Evolutionary conservation across 1,140 invertebrate species (phyloP).

Genomic region (Orchestia grillus): DNA sequence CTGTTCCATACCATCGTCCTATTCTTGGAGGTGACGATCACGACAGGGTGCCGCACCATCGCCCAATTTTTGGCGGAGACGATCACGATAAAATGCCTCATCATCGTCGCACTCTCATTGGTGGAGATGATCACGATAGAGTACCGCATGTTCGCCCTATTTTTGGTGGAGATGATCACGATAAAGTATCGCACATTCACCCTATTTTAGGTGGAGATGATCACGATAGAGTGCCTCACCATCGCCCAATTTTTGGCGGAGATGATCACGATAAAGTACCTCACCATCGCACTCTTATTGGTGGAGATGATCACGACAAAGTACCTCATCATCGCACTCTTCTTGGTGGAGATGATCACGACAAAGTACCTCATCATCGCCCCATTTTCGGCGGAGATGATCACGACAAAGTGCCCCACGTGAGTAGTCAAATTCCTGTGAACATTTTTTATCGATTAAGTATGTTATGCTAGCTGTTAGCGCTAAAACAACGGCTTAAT

Average conservation of each 20-base stretch:
- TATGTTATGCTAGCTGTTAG: neutral
- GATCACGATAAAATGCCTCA: slow-evolving; percentile 9
- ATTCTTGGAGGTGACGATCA: slow-evolving; percentile 57
- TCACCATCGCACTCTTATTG: neutral
- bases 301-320: slow-evolving; percentile 28
- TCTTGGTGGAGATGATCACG: neutral
- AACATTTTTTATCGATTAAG: neutral
- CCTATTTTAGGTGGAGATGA: neutral
- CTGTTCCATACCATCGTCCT: neutral
- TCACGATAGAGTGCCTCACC: neutral
- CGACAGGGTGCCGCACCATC: slow-evolving; percentile 11
- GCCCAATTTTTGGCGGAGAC: neutral
- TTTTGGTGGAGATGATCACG: neutral
- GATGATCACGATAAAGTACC: slow-evolving; percentile 46
- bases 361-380: neutral
- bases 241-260: neutral
- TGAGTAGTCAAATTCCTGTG: neutral
- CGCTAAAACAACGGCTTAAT: no score
- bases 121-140: slow-evolving; percentile 15
- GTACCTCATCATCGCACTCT: slow-evolving; percentile 10
- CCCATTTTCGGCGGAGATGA: neutral
- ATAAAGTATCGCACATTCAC: neutral
- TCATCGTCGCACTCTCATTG: neutral
- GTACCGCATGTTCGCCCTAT: neutral
- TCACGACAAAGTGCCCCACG: slow-evolving; percentile 45